Evolutionary conservation across 2,113 vertebrate species (phyloP).

Genomic region (Smithornis capensis): DNA sequence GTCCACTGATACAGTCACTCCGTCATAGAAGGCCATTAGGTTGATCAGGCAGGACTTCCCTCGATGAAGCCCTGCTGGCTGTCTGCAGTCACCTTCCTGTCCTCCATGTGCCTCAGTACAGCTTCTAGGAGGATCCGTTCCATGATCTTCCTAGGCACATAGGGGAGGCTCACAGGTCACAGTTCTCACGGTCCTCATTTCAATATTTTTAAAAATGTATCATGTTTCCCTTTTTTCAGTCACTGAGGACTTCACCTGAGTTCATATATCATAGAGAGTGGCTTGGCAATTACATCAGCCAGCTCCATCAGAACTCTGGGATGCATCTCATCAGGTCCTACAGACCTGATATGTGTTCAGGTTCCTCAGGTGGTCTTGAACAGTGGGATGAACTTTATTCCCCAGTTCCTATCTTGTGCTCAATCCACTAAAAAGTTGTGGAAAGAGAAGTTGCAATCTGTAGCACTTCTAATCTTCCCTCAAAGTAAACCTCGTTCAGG

Average conservation of each 20-base stretch:
- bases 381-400: neutral
- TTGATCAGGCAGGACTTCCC: neutral
- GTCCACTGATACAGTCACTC: neutral
- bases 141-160: neutral
- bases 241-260: too few relatives aligned
- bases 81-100: neutral
- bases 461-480: neutral
- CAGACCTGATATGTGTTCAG: neutral
- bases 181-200: neutral
- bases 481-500: neutral
- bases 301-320: neutral
- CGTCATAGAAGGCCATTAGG: too few relatives aligned
- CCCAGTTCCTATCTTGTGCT: neutral
- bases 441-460: neutral
- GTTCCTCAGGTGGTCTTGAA: neutral
- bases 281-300: neutral
- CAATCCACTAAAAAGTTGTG: neutral
- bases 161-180: neutral
- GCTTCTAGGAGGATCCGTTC: neutral
- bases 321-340: neutral
- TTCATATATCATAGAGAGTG: neutral
- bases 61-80: neutral
- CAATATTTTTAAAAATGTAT: neutral
- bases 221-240: neutral
- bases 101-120: neutral